These are phyloP conservation scores for Galerucella calmariensis DNA, from an alignment of 2,888 invertebrate species.

Conservation along the genomic window DNA sequence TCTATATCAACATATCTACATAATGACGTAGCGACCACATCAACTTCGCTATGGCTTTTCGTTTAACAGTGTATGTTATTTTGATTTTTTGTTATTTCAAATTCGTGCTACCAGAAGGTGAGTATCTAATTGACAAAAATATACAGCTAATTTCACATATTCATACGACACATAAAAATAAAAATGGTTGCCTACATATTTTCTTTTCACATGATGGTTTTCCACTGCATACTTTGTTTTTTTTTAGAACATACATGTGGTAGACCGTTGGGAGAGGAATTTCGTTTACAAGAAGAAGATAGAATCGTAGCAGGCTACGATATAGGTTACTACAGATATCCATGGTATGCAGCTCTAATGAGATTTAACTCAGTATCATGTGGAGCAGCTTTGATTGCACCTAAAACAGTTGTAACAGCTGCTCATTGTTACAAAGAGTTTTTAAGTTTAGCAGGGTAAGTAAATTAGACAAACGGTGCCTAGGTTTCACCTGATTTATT, in stretches of 20 bases:
- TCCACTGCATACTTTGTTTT: neutral
- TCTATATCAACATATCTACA: neutral
- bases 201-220: neutral
- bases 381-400: slow-evolving; percentile 60
- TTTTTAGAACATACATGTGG: slow-evolving; percentile 52
- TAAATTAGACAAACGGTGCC: neutral
- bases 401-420: slow-evolving; percentile 59
- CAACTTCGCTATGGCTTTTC: neutral
- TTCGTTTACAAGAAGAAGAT: slow-evolving; percentile 48
- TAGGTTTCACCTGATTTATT: neutral
- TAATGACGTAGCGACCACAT: neutral
- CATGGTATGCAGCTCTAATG: slow-evolving; percentile 61
- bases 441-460: slow-evolving; percentile 44
- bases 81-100: neutral
- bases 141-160: too few relatives aligned
- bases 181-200: neutral
- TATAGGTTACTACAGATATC: slow-evolving; percentile 62
- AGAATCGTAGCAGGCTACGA: slow-evolving; percentile 62
- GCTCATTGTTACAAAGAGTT: slow-evolving; percentile 62
- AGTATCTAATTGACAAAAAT: neutral
- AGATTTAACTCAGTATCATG: slow-evolving; percentile 54
- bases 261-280: slow-evolving; percentile 49
- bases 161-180: too few relatives aligned
- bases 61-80: neutral
- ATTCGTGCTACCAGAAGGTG: neutral